Conservation (phyloP, 2,888 invertebrate species). For the Drosophila flavopinicola region DNA sequence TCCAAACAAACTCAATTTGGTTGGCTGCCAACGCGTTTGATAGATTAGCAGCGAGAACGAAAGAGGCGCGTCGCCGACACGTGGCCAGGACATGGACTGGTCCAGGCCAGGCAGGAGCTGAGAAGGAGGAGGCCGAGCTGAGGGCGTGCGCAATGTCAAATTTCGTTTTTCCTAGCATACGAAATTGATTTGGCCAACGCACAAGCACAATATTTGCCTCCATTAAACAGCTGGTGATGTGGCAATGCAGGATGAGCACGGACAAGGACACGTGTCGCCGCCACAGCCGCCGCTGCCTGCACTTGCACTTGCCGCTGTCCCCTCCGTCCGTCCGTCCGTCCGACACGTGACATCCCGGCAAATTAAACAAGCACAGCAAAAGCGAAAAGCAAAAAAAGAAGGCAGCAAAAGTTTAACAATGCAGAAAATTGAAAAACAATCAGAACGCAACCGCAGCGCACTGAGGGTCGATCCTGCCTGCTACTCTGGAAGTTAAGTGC, state of each 20-base stretch:
- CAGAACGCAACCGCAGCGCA: conserved; percentile 57
- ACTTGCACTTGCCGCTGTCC: conserved; percentile 48
- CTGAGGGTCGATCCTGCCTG: conserved; percentile 18
- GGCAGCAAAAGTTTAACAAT: conserved; percentile 79
- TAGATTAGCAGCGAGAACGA: conserved; percentile 82
- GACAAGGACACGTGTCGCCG: conserved; percentile 37
- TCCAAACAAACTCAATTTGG: conserved; percentile 77
- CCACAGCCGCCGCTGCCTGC: conserved; percentile 25
- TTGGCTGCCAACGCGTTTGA: conserved; percentile 72
- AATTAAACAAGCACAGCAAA: conserved; percentile 66
- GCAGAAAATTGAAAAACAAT: conserved; percentile 84
- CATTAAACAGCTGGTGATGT: conserved; percentile 64
- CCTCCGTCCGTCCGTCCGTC: conserved; percentile 47
- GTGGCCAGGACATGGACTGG: conserved; percentile 46
- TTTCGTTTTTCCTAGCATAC: conserved; percentile 74
- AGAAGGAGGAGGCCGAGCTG: not conserved
- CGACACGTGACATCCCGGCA: conserved; percentile 74
- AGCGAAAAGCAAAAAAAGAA: conserved; percentile 5
- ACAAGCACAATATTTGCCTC: conserved; percentile 70
- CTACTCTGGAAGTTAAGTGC: conserved; percentile 64
- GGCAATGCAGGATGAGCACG: conserved; percentile 21
- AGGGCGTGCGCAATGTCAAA: conserved; percentile 67
- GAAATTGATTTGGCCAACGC: conserved; percentile 78
- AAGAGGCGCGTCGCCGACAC: conserved; percentile 73
- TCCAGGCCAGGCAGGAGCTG: no score